Conservation (phyloP, 2,113 vertebrate species). For the Rhabdomys dilectus region DNA sequence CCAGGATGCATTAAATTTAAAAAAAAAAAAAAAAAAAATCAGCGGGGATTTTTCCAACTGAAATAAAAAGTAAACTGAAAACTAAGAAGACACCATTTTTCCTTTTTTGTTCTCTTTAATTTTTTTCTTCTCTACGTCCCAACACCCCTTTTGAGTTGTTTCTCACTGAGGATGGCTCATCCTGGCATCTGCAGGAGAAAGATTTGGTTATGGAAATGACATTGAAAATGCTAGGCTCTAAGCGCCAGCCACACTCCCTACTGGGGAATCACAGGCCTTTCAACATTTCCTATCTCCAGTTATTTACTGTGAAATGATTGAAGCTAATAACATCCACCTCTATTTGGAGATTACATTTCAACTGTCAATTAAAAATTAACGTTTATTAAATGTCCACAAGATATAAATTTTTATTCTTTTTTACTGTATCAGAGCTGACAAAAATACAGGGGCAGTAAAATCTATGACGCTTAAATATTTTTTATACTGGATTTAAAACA, state of each 20-base stretch:
- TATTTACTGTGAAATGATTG: slow-evolving; percentile 46
- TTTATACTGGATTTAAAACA: slow-evolving; percentile 56
- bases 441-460: background rate
- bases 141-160: background rate
- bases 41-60: slow-evolving; percentile 87
- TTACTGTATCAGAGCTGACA: slow-evolving; percentile 12
- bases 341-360: slow-evolving; percentile 62
- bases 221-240: background rate
- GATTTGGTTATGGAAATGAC: background rate
- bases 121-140: background rate
- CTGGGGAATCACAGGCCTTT: background rate
- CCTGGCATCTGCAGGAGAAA: background rate
- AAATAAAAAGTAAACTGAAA: slow-evolving; percentile 80
- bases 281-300: background rate
- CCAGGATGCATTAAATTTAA: slow-evolving; percentile 89
- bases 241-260: slow-evolving; percentile 1
- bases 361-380: slow-evolving; percentile 62
- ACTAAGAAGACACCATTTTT: background rate
- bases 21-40: slow-evolving; percentile 63
- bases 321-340: slow-evolving; percentile 40
- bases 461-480: slow-evolving; percentile 28
- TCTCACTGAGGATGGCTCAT: background rate
- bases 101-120: background rate
- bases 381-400: slow-evolving; percentile 53
- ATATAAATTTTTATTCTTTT: slow-evolving; percentile 47